Evolutionary conservation across 2,888 invertebrate genomes (phyloP).

Genomic region (Ennomos quercinarius): DNA sequence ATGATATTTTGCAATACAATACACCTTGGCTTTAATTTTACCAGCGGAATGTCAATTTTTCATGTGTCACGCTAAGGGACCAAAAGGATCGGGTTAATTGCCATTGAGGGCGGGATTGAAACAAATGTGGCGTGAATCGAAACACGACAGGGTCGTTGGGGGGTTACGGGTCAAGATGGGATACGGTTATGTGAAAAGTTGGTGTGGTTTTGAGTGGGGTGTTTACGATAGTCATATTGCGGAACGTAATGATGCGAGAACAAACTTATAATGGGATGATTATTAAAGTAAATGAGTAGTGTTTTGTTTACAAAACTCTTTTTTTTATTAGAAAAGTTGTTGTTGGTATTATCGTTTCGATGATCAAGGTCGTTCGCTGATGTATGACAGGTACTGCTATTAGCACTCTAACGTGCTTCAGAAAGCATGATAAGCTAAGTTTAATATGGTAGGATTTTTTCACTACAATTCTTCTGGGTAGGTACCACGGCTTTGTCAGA

Average conservation of each 20-base stretch:
- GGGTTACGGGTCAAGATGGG: conserved; percentile 9
- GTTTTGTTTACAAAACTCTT: not conserved
- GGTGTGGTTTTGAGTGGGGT: conserved; percentile 14
- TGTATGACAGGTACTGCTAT: too few relatives aligned
- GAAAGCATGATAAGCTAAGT: too few relatives aligned
- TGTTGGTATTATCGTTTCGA: too few relatives aligned
- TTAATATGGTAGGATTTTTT: too few relatives aligned
- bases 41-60: conserved; percentile 22
- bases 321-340: too few relatives aligned
- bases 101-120: conserved; percentile 20
- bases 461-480: too few relatives aligned
- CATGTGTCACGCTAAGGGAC: conserved; percentile 31
- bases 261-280: too few relatives aligned
- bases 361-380: too few relatives aligned
- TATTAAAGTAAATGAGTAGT: not conserved
- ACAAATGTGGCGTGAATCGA: conserved; percentile 31
- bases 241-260: too few relatives aligned
- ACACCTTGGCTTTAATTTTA: conserved; percentile 15
- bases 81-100: conserved; percentile 31
- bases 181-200: conserved; percentile 28
- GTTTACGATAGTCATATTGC: conserved; percentile 6
- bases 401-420: too few relatives aligned
- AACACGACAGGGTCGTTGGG: conserved; percentile 23
- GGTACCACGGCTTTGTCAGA: too few relatives aligned
- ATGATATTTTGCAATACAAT: too few relatives aligned